Conservation (phyloP, 2,113 vertebrate species). For the Petroica traversi region DNA sequence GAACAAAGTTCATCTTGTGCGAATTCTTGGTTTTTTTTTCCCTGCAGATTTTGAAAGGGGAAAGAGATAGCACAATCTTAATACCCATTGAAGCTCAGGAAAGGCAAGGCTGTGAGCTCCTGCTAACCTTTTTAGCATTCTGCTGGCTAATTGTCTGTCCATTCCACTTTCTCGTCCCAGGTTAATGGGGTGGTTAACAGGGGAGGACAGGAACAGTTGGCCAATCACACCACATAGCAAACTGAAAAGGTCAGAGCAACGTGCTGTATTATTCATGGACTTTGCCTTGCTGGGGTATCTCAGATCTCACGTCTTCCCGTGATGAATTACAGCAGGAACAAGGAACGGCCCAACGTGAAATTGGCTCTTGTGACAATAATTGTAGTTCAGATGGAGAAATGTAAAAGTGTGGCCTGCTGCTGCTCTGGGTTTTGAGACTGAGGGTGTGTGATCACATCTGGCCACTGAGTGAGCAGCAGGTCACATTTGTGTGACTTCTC, state of each 20-base stretch:
- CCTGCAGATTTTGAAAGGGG: background rate
- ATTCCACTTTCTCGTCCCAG: conserved; percentile 35
- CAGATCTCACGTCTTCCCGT: conserved; percentile 39
- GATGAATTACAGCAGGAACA: conserved; percentile 70
- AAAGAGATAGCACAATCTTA: conserved; percentile 22
- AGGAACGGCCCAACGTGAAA: conserved; percentile 55
- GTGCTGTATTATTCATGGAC: conserved; percentile 54
- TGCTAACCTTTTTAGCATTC: conserved; percentile 70
- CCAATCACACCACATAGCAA: conserved; percentile 46
- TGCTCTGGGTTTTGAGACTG: conserved; percentile 44
- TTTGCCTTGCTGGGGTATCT: background rate
- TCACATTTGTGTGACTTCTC: background rate
- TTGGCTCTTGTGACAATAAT: conserved; percentile 58
- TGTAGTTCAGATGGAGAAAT: conserved; percentile 62
- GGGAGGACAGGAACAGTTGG: conserved; percentile 23
- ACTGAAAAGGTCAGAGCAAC: conserved; percentile 57
- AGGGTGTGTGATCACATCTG: background rate
- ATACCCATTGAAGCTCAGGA: background rate
- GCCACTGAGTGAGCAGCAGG: background rate
- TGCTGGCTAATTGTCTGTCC: conserved; percentile 62
- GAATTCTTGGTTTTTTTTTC: conserved; percentile 5
- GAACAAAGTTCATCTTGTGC: background rate
- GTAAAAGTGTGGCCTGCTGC: conserved; percentile 35
- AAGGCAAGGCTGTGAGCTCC: background rate
- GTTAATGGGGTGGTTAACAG: conserved; percentile 71